Evolutionary conservation across 2,888 invertebrate species (phyloP), one percentile per base, ranked within the genome.

Genomic region (Cyclophora punctaria): DNA sequence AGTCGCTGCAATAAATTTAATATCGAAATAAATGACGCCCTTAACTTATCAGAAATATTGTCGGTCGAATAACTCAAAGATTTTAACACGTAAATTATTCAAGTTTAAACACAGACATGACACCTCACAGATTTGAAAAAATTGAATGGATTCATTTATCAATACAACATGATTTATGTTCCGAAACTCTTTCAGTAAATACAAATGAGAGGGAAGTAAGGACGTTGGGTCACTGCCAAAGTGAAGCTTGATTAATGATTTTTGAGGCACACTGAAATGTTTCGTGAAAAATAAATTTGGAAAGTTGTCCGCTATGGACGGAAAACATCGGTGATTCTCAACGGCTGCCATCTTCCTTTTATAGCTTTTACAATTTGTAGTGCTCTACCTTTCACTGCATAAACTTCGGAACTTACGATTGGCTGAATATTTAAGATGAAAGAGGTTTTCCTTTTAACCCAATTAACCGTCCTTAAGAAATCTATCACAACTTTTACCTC

Each of bases 141-240:
- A 75, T 69, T 75, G 69, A 75, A 80, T 79, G 74, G 73, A 73
- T 73, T 79, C 78, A 85, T 84, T 84, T 79, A 84, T 84, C 83
- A 84, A 83, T 79, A 77, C 66, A 70, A 69, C 73, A 81, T 85
- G 84, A 84, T 84, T 84, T 83, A 84, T 82, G 80, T 70, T 73
- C 74, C 69, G 69, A 73, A 84, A 83, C 83, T 83, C 83, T 83
- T 83, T 84, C 80, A 74, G 79, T 80, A 84, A 85, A 84, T 84
- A 85, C 84, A 85, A 84, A 85, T 84, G 84, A 84, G 80, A 69
- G 81, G 71, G 77, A 73, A 78, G 78, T 79, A 77, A 78, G 81
- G 78, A 78, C 75, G 77, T 82, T 84, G 84, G 84, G 83, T 83
- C 83, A 83, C 77, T 82, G 84, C 85, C 85, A 85, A 85, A 84